These are phyloP conservation scores for Galendromus occidentalis DNA, from an alignment of 1,140 invertebrate species.

Conservation along the genomic window DNA sequence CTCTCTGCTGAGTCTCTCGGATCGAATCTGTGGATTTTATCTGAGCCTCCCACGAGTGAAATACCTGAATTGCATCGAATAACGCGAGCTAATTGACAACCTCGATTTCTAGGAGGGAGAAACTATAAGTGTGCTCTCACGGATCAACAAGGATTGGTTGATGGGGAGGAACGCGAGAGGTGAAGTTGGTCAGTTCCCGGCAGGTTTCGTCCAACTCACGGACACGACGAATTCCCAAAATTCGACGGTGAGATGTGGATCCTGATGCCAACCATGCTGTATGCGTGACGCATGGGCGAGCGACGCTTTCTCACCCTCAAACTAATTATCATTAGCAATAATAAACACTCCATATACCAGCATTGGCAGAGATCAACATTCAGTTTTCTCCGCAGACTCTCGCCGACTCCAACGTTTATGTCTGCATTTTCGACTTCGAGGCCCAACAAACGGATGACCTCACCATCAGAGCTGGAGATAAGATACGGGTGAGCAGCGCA, in stretches of 20 bases:
- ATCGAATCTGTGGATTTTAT: not conserved
- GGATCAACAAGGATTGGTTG: conserved; percentile 6
- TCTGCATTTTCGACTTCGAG: not conserved
- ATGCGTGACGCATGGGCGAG: too few relatives aligned
- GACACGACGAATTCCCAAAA: too few relatives aligned
- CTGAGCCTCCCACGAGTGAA: not conserved
- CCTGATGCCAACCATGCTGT: too few relatives aligned
- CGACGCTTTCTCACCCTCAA: too few relatives aligned
- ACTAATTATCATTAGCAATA: too few relatives aligned
- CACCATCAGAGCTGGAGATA: not conserved
- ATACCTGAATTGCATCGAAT: too few relatives aligned
- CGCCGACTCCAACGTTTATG: not conserved
- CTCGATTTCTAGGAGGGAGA: not conserved
- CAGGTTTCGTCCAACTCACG: not conserved
- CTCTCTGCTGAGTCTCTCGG: not conserved
- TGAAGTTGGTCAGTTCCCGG: not conserved
- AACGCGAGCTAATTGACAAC: not conserved
- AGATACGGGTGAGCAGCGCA: not conserved
- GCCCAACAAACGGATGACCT: conserved; percentile 2
- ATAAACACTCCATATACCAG: too few relatives aligned
- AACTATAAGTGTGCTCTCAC: not conserved
- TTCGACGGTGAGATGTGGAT: too few relatives aligned
- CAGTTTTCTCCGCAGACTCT: too few relatives aligned
- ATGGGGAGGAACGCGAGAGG: not conserved
- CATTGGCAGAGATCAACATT: too few relatives aligned